These are phyloP conservation scores for Enteromius anoplus DNA, from an alignment of 2,797 vertebrate genomes.

Conservation along the genomic window DNA sequence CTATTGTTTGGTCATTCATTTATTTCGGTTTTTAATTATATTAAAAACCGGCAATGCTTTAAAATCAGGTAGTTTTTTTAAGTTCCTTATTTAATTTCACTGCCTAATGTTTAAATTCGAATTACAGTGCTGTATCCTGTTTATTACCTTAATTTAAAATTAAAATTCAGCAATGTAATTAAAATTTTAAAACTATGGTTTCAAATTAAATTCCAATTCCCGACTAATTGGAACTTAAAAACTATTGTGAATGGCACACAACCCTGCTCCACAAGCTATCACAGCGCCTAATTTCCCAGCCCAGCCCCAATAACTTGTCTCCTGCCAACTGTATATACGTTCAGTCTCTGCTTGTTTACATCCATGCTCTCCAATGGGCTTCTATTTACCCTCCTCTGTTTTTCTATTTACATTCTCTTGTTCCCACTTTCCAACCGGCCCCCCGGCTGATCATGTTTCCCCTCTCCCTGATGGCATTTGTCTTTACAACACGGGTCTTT, in stretches of 20 bases:
- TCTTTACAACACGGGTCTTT: constrained; percentile 10
- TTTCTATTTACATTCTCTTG: constrained; percentile 62
- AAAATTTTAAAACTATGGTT: not conserved
- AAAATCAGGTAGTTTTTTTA: no score
- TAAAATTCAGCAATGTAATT: not conserved
- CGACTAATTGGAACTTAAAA: not conserved
- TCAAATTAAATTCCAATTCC: not conserved
- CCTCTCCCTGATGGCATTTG: constrained; percentile 34
- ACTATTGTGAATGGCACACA: not conserved
- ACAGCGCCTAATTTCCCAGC: constrained; percentile 18
- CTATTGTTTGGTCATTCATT: no score
- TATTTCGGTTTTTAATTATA: not conserved
- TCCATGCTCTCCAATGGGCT: constrained; percentile 57
- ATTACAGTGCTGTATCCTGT: not conserved
- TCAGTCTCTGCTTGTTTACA: constrained; percentile 61
- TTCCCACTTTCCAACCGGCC: constrained; percentile 27
- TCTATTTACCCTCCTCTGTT: constrained; percentile 60
- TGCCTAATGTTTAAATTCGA: not conserved
- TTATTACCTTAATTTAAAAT: not conserved
- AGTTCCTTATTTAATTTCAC: not conserved
- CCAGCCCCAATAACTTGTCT: not conserved
- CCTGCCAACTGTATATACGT: constrained; percentile 42
- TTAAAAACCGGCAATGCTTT: not conserved
- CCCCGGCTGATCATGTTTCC: constrained; percentile 33
- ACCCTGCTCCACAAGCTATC: constrained; percentile 7